These are phyloP conservation scores for Podarcis muralis DNA, from an alignment of 2,113 vertebrate genomes.

Conservation along the genomic window DNA sequence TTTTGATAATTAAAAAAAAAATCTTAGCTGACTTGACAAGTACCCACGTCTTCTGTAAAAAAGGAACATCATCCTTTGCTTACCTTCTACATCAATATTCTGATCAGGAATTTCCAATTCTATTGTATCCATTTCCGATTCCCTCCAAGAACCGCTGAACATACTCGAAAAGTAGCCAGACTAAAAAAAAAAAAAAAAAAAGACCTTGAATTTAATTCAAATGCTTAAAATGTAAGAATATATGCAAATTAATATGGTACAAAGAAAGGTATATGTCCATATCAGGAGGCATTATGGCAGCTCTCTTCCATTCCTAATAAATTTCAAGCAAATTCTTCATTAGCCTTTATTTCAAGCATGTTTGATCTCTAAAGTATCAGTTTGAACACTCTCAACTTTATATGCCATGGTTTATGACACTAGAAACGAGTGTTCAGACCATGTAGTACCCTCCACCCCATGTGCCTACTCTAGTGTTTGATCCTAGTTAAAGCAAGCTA, in stretches of 20 bases:
- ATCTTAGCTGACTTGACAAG: neutral
- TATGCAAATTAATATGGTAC: neutral
- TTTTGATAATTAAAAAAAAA: neutral
- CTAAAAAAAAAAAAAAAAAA: conserved; percentile 72
- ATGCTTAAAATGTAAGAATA: neutral
- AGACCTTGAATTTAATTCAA: neutral
- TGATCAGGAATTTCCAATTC: conserved; percentile 97
- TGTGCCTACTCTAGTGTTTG: neutral
- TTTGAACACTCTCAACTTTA: neutral
- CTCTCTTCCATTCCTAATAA: conserved; percentile 21
- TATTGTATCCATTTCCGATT: conserved; percentile 93
- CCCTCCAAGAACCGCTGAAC: conserved; percentile 99
- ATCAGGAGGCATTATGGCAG: neutral
- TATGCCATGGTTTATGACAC: neutral
- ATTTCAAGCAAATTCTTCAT: neutral
- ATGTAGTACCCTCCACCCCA: neutral
- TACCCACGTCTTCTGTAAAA: neutral
- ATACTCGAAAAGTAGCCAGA: conserved; percentile 99
- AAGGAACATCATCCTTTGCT: conserved; percentile 18
- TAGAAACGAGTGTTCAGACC: neutral
- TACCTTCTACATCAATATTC: conserved; percentile 96
- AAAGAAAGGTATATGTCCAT: neutral
- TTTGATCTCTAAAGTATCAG: neutral
- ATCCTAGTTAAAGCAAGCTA: neutral
- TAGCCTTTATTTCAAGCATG: neutral